These are phyloP conservation scores for Nylanderia fulva DNA, from an alignment of 1,140 invertebrate species.

Conservation along the genomic window DNA sequence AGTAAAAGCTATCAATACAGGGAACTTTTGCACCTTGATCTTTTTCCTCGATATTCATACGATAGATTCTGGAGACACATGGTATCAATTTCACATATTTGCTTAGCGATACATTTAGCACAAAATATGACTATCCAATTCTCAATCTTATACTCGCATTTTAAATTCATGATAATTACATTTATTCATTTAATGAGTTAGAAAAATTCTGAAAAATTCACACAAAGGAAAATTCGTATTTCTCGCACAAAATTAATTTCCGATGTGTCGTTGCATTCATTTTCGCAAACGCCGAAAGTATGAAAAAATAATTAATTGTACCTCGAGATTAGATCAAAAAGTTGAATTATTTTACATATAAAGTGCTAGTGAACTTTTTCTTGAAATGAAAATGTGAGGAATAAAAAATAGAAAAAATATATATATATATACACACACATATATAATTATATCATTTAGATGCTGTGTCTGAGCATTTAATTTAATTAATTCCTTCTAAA, in stretches of 20 bases:
- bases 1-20: conserved; percentile 49
- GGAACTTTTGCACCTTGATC: background rate
- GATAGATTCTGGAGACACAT: background rate
- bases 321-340: background rate
- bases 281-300: background rate
- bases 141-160: conserved; percentile 2
- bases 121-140: background rate
- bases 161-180: conserved; percentile 21
- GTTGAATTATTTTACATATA: background rate
- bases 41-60: background rate
- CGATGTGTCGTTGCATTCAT: background rate
- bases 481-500: conserved; percentile 13
- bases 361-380: background rate
- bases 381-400: background rate
- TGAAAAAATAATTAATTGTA: background rate
- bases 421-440: background rate
- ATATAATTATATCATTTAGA: background rate
- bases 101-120: conserved; percentile 15
- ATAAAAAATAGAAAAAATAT: conserved; percentile 11
- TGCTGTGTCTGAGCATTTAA: background rate
- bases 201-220: background rate
- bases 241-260: background rate
- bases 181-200: background rate
- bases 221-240: background rate
- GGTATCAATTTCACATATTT: background rate